These are phyloP conservation scores for Acronicta alni DNA, from an alignment of 2,888 invertebrate species.

Conservation along the genomic window DNA sequence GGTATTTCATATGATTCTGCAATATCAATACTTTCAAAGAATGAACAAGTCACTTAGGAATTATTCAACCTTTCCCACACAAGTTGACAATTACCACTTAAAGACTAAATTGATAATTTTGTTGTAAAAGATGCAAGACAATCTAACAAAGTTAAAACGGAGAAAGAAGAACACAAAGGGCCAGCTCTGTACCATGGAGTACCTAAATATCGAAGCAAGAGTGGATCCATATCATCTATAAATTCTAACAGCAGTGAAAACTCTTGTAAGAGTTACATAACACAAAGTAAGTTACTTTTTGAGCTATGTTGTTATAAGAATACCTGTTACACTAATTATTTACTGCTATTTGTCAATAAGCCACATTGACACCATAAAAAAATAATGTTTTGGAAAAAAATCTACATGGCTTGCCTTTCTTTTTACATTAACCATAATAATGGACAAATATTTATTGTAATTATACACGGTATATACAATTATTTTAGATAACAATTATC, in stretches of 20 bases:
- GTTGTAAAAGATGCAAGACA: constrained; percentile 73
- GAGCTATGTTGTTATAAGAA: no score
- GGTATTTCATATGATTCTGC: constrained; percentile 59
- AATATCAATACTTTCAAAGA: no score
- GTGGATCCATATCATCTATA: constrained; percentile 75
- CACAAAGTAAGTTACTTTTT: constrained; percentile 49
- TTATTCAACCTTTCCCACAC: no score
- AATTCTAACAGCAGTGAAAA: constrained; percentile 76
- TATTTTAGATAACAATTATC: constrained; percentile 63
- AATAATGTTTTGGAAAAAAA: no score
- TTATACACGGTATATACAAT: neutral
- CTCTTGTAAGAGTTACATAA: constrained; percentile 47
- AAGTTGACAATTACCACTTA: no score
- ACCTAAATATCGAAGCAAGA: constrained; percentile 78
- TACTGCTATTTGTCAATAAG: no score
- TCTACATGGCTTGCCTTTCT: no score
- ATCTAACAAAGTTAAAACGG: constrained; percentile 34
- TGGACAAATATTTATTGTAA: no score
- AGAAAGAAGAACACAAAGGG: constrained; percentile 53
- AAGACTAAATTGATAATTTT: neutral
- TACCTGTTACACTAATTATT: no score
- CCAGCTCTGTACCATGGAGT: constrained; percentile 64
- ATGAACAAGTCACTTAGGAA: no score
- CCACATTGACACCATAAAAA: no score
- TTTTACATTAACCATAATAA: no score